A percentile compares a stretch with the other conserved stretches of the same genome.
These are phyloP conservation scores for Merodon equestris DNA, from an alignment of 2,888 invertebrate species.

Conservation along the genomic window DNA sequence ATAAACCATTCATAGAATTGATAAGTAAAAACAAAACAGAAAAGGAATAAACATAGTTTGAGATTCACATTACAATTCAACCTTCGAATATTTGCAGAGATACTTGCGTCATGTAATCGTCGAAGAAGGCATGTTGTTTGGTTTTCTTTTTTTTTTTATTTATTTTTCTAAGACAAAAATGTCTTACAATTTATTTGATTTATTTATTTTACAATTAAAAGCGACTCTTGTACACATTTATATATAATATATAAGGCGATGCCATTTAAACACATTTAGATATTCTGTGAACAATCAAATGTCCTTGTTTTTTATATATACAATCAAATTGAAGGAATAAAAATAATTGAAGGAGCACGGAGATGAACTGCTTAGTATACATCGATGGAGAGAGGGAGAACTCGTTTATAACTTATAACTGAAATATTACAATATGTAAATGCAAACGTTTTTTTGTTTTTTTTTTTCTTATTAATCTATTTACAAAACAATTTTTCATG, in stretches of 20 bases:
- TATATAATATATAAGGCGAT: constrained; percentile 58
- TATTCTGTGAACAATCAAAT: constrained; percentile 54
- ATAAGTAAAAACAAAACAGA: constrained; percentile 16
- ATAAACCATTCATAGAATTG: constrained; percentile 36
- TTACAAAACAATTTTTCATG: constrained; percentile 56
- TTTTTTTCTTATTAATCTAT: constrained; percentile 43
- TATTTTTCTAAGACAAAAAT: constrained; percentile 43
- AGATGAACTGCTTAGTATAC: constrained; percentile 33
- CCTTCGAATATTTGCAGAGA: no score
- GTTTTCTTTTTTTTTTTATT: neutral
- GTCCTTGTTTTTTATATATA: constrained; percentile 33
- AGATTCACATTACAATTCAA: constrained; percentile 13
- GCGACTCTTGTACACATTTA: constrained; percentile 59
- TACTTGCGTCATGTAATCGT: constrained; percentile 49
- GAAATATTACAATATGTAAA: constrained; percentile 35
- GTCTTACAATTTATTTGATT: constrained; percentile 47
- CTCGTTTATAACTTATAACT: constrained; percentile 10
- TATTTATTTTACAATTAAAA: constrained; percentile 63
- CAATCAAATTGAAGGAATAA: constrained; percentile 17
- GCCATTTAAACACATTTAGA: constrained; percentile 59
- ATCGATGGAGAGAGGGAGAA: constrained; percentile 32
- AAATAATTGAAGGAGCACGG: constrained; percentile 3
- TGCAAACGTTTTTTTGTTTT: constrained; percentile 35
- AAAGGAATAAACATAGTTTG: constrained; percentile 18
- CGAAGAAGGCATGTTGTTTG: constrained; percentile 47